A percentile compares a stretch with the other conserved stretches of the same genome.
These are phyloP conservation scores for Limenitis camilla DNA, from an alignment of 2,888 invertebrate genomes.

Conservation along the genomic window DNA sequence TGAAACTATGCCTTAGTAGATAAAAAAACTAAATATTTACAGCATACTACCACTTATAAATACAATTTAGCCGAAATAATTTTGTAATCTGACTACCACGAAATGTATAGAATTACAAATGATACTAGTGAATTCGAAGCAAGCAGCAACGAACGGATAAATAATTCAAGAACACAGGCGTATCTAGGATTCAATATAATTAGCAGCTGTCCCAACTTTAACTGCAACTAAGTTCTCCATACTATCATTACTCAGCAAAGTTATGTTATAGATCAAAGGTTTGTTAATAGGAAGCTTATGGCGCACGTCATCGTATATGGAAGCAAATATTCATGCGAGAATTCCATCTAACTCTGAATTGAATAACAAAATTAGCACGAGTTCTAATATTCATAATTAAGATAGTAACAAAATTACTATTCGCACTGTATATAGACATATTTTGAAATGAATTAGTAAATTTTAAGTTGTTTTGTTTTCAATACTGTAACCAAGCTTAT, in stretches of 20 bases:
- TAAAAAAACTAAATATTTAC: too few species aligned
- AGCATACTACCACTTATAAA: too few species aligned
- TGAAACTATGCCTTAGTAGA: too few species aligned
- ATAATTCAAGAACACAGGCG: neutral
- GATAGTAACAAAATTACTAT: neutral
- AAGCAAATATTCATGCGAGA: neutral
- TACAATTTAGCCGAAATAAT: neutral
- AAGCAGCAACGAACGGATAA: neutral
- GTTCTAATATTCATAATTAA: neutral
- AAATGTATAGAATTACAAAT: neutral
- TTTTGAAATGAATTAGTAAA: too few species aligned
- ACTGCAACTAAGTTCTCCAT: conserved; percentile 3
- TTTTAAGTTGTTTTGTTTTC: too few species aligned
- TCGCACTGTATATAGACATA: neutral
- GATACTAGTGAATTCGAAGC: neutral
- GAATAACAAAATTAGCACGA: conserved; percentile 4
- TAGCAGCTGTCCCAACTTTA: conserved; percentile 5
- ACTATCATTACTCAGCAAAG: conserved; percentile 7
- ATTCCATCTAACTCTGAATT: conserved; percentile 3
- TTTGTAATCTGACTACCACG: neutral
- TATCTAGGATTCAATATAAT: conserved; percentile 1
- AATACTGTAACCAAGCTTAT: too few species aligned
- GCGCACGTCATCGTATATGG: conserved; percentile 1
- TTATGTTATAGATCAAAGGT: conserved; percentile 11
- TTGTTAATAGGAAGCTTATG: conserved; percentile 7